phyloP scores from a whole-genome alignment of 2,888 invertebrate species.

The Lepidonotus clava region DNA sequence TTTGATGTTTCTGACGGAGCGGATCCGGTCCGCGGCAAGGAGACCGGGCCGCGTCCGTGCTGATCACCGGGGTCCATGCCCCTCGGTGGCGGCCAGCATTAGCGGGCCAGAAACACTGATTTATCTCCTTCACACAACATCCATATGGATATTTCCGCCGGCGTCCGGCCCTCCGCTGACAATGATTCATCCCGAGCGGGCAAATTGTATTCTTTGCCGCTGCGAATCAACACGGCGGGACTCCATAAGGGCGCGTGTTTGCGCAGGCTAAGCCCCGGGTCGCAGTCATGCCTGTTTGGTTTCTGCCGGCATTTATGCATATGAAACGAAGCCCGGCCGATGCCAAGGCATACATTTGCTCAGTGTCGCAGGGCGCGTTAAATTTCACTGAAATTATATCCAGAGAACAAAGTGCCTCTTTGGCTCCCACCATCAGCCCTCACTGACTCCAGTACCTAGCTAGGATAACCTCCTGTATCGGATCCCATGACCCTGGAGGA shows the following conservation, averaged over 20 bases:
- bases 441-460: background rate
- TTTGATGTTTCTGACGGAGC: no score
- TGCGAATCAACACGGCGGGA: background rate
- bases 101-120: background rate
- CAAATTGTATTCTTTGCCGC: constrained; percentile 40
- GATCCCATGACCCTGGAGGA: background rate
- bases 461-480: background rate
- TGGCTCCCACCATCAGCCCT: background rate
- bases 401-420: background rate
- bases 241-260: background rate
- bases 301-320: background rate
- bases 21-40: no score
- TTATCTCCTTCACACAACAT: background rate
- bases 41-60: no score
- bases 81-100: background rate
- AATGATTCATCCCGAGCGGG: constrained; percentile 46
- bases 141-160: constrained; percentile 42
- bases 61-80: background rate
- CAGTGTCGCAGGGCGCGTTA: background rate
- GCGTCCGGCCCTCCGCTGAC: background rate
- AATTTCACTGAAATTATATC: constrained; percentile 13
- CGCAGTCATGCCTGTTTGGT: background rate
- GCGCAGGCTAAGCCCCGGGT: background rate
- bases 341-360: background rate
- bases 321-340: constrained; percentile 9